Percentiles rank a stretch among this genome's conserved stretches.
Conservation (phyloP, 2,113 vertebrate genomes). For the Laticauda laticaudata region DNA sequence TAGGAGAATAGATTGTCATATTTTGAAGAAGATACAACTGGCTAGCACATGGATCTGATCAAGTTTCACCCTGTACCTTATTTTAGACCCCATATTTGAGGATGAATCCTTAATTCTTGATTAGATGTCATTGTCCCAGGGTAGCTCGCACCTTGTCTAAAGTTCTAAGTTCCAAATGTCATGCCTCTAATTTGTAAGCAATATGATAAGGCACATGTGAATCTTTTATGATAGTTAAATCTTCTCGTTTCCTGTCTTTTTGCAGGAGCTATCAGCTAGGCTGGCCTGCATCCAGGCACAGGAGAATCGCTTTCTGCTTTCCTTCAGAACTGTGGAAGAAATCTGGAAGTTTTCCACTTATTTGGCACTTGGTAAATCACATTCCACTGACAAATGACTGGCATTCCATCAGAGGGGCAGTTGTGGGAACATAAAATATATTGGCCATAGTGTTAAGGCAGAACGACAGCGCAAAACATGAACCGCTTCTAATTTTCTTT, state of each 20-base stretch:
- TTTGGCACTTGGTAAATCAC: constrained; percentile 81
- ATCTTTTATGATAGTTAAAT: neutral
- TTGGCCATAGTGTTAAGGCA: neutral
- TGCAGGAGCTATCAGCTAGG: constrained; percentile 91
- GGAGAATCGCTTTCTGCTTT: constrained; percentile 85
- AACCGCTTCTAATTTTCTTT: neutral
- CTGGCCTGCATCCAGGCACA: constrained; percentile 87
- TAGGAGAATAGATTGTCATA: neutral
- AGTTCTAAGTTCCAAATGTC: neutral
- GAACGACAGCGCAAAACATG: neutral
- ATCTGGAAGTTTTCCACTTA: constrained; percentile 99
- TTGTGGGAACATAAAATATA: neutral
- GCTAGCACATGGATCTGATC: neutral
- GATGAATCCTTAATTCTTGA: neutral
- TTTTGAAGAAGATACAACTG: neutral
- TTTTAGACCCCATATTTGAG: neutral
- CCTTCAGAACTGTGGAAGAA: constrained; percentile 95
- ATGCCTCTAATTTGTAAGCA: neutral
- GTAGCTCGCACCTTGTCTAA: neutral
- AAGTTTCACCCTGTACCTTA: neutral
- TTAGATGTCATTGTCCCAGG: neutral
- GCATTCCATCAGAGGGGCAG: neutral
- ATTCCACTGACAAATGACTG: neutral
- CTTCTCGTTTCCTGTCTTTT: neutral
- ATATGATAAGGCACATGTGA: neutral